Conservation (phyloP, 2,888 invertebrate species). For the Seira sanloemensis region DNA sequence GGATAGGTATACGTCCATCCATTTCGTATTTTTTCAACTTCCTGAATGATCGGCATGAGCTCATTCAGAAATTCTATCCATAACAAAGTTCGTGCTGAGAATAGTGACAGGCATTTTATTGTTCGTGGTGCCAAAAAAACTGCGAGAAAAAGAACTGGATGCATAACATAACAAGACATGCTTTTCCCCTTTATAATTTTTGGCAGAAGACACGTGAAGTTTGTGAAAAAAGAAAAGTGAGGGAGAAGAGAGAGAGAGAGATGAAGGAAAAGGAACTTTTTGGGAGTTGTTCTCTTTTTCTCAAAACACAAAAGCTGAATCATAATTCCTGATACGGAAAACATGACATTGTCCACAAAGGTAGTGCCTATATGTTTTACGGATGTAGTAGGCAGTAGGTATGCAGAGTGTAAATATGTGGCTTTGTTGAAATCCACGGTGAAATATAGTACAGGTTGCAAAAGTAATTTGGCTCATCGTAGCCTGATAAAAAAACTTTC, state of each 20-base stretch:
- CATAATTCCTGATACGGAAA: not conserved
- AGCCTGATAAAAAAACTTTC: no score
- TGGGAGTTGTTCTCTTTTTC: slow-evolving; percentile 8
- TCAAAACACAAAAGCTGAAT: not conserved
- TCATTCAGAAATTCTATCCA: slow-evolving; percentile 36
- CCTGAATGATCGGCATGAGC: slow-evolving; percentile 34
- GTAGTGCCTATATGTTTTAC: no score
- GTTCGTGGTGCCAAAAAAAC: slow-evolving; percentile 37
- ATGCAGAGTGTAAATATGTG: no score
- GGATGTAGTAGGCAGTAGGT: no score
- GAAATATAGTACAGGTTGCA: no score
- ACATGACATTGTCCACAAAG: not conserved
- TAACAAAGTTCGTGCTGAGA: slow-evolving; percentile 48
- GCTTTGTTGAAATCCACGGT: no score
- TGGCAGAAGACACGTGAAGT: slow-evolving; percentile 9
- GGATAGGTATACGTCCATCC: not conserved
- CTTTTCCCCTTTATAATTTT: slow-evolving; percentile 5
- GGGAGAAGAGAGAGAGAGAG: not conserved
- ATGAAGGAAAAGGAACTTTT: not conserved
- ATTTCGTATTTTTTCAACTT: slow-evolving; percentile 32
- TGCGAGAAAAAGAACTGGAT: slow-evolving; percentile 16
- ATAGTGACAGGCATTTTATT: slow-evolving; percentile 49
- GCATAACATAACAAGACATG: slow-evolving; percentile 6
- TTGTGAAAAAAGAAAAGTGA: slow-evolving; percentile 1
- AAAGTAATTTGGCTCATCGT: no score